A percentile compares a stretch with the other conserved stretches of the same genome.
Evolutionary conservation across 2,113 vertebrate genomes (phyloP).

Genomic region (Gallinago undulata): DNA sequence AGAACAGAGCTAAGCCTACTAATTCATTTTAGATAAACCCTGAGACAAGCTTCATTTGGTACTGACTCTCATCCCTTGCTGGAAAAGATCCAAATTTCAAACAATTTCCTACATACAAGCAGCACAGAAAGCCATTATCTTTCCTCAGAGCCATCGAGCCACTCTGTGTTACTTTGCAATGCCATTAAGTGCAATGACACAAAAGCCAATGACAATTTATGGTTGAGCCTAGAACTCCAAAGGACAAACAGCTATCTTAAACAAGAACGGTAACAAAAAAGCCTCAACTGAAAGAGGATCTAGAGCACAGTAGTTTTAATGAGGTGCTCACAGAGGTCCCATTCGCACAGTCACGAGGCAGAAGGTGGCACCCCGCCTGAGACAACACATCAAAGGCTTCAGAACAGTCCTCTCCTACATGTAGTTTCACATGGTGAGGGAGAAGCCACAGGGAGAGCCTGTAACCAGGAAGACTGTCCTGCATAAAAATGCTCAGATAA

Average conservation of each 20-base stretch:
- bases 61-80: not conserved
- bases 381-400: not conserved
- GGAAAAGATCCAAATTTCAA: not conserved
- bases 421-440: not conserved
- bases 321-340: not conserved
- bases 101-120: not conserved
- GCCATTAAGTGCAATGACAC: not conserved
- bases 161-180: not conserved
- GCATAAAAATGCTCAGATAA: not conserved
- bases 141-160: not conserved
- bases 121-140: not conserved
- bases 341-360: rapidly evolving
- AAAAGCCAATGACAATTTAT: not conserved
- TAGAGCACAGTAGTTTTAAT: not conserved
- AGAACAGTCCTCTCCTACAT: not conserved
- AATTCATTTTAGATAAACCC: not conserved
- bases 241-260: not conserved
- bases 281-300: not conserved
- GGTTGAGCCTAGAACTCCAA: not conserved
- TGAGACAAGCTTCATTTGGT: not conserved
- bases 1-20: not conserved
- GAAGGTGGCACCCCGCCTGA: not conserved
- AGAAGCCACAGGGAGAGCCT: not conserved
- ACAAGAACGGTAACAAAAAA: not conserved
- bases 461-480: not conserved